Evolutionary conservation across 1,140 invertebrate species (phyloP), one percentile per base, ranked within the genome.

Genomic region (Agrypnia vestita): DNA sequence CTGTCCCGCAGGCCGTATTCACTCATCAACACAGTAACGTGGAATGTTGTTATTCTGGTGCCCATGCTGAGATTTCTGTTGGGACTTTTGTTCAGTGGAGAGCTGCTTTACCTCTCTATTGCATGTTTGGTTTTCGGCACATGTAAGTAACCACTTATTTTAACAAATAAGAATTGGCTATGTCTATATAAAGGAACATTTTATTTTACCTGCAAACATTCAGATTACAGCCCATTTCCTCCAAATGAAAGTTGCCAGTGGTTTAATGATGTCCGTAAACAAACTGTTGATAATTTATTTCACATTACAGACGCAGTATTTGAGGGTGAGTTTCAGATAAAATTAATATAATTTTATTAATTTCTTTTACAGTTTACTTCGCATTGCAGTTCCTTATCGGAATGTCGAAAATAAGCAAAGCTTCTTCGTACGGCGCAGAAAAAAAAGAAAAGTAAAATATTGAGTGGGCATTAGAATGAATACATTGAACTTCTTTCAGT

Each of bases 401-500:
- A 82, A 93, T 95, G 91, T 95, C 95, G 0, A 94, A 96, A 86
- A 96, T 96, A 81, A 95, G 94, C 84, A 95, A 96, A 86, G 92
- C 93, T 55, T 96, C 95, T 12, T 94, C 93, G n/a, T 96, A 96
- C 85, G 95, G 95, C 61, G 86, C 90, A 13, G 87, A 88, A 77
- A 89, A 88, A 71, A 89, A 88, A 78, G 86, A 86, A 43, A 56
- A 75, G 21, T 77, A 49, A 78, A n/a, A n/a, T n/a, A n/a, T n/a
- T n/a, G n/a, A n/a, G n/a, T n/a, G n/a, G n/a, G n/a, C n/a, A n/a
- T n/a, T n/a, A n/a, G n/a, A n/a, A 35, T 35, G 25, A 35, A 35
- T 35, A 3, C 1, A 35, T 35, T 35, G 6, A 35, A 35, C n/a
- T n/a, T n/a, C n/a, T n/a, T n/a, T n/a, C n/a, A n/a, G n/a, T n/a